Evolutionary conservation across 1,140 invertebrate species (phyloP), one percentile per base, ranked within the genome.

Genomic region (Drosophila arizonae): DNA sequence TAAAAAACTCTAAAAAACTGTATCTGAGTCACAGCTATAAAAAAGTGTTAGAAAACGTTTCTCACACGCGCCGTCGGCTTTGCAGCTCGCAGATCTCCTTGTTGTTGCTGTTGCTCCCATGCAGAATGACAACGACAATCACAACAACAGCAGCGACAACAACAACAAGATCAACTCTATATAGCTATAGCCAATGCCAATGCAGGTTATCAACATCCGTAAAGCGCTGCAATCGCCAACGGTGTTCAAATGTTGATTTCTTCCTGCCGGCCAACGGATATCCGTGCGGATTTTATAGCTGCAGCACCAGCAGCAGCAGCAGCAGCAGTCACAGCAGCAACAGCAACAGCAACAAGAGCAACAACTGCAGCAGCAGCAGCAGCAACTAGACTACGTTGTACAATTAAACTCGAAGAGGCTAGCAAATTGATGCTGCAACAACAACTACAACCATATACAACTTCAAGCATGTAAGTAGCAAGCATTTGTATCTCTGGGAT

Each of bases 231-330:
- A 73, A 87, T 72, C 81, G 81, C 65, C 81, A 72, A 89, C 85
- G 84, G 80, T 88, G 84, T 62, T 89, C 84, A 88, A 88, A 88
- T 88, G 84, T 81, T 88, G 84, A 88, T 88, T 88, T 88, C 84
- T 88, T 88, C 84, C 84, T 88, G 84, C 85, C 85, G 85, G 73
- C 77, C 72, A 88, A 67, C 84, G 84, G 84, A 88, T 88, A 88
- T 88, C 84, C 84, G 84, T 89, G 85, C 84, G 84, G 84, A 89
- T 84, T 89, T 88, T 80, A 84, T 70, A 75, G 80, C 76, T 58
- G 68, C 69, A 87, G n/a, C 74, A 69, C 30, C 65, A 64, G 6
- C 33, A 66, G 80, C 76, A 58, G 68, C 69, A 87, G n/a, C 74
- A 69, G 36, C 65, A 64, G 6, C 33, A 66, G 9, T 45, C 30